Percentiles rank a stretch among this genome's conserved stretches.
These are phyloP conservation scores for Phalacrocorax brasilianus DNA, from an alignment of 2,113 vertebrate genomes.

Conservation along the genomic window DNA sequence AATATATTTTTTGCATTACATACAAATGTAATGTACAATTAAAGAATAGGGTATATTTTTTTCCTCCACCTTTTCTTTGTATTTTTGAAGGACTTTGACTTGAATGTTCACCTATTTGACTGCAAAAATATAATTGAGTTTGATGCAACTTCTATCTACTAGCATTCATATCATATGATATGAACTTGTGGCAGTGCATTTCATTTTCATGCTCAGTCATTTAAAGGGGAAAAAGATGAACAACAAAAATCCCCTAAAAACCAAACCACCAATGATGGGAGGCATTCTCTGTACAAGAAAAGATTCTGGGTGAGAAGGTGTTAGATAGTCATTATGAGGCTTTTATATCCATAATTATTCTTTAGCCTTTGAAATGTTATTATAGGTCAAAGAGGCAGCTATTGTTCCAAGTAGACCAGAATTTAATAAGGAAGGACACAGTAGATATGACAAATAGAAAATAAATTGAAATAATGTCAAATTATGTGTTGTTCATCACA, in stretches of 20 bases:
- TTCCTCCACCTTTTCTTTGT: not conserved
- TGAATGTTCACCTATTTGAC: not conserved
- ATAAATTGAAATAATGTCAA: not conserved
- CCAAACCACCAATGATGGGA: not conserved
- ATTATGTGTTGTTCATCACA: not conserved
- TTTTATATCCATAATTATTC: slow-evolving; percentile 76
- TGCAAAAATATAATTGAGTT: not conserved
- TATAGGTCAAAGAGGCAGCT: slow-evolving; percentile 67
- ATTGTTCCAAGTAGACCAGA: slow-evolving; percentile 55
- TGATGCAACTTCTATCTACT: not conserved
- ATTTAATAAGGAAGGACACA: slow-evolving; percentile 57
- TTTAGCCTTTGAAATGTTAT: slow-evolving; percentile 70
- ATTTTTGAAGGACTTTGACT: not conserved
- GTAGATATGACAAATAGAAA: not conserved
- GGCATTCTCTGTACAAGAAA: slow-evolving; percentile 41
- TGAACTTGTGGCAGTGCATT: slow-evolving; percentile 12
- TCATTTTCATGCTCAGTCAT: slow-evolving; percentile 34
- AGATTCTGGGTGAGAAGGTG: slow-evolving; percentile 48
- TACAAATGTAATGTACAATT: not conserved
- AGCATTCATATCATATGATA: not conserved
- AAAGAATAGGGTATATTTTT: not conserved
- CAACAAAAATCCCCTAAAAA: not conserved
- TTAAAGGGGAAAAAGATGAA: slow-evolving; percentile 4
- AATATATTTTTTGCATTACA: not conserved
- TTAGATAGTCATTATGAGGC: slow-evolving; percentile 62